These are phyloP conservation scores for Drosophila mayri DNA, from an alignment of 1,140 invertebrate genomes.

Conservation along the genomic window DNA sequence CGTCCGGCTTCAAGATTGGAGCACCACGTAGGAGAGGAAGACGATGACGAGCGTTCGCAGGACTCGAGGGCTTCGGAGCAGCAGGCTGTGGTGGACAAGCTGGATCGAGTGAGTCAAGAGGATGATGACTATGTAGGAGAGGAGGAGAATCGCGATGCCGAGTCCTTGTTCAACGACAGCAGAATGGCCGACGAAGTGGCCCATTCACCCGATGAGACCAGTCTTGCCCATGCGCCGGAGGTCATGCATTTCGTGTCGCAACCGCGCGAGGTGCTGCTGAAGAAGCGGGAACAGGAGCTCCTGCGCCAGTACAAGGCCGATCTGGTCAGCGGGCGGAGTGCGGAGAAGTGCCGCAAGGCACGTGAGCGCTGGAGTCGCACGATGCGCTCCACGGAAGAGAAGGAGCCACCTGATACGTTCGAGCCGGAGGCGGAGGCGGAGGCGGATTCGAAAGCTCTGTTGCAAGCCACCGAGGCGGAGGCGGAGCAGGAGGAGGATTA, in stretches of 20 bases:
- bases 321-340: slow-evolving; percentile 43
- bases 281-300: slow-evolving; percentile 49
- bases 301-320: slow-evolving; percentile 57
- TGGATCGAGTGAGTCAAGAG: no score
- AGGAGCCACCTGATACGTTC: neutral
- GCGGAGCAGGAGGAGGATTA: neutral
- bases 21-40: neutral
- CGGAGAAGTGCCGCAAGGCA: slow-evolving; percentile 48
- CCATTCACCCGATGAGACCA: neutral
- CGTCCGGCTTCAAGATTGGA: neutral
- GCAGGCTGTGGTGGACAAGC: neutral
- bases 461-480: neutral
- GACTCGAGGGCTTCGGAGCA: slow-evolving; percentile 3
- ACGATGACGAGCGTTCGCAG: slow-evolving; percentile 18
- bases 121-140: neutral
- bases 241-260: neutral
- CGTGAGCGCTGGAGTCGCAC: slow-evolving; percentile 53
- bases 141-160: neutral
- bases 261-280: slow-evolving; percentile 30
- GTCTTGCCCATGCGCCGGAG: neutral
- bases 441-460: neutral
- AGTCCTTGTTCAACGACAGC: neutral
- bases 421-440: neutral
- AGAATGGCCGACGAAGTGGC: neutral
- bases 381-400: slow-evolving; percentile 15